These are phyloP conservation scores for Xylocampa areola DNA, from an alignment of 2,888 invertebrate genomes.

Conservation along the genomic window DNA sequence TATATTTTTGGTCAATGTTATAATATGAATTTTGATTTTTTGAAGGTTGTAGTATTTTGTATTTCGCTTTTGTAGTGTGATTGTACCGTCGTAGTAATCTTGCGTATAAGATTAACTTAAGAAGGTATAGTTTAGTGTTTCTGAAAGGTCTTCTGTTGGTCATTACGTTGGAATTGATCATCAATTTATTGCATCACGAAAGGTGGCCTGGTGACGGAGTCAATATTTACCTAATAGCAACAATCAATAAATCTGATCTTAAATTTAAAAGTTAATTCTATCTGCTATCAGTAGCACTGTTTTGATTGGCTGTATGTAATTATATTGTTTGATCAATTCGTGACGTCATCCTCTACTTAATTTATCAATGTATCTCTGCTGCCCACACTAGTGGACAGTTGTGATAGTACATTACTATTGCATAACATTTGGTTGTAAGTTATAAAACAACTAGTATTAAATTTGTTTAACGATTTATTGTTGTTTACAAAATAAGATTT, in stretches of 20 bases:
- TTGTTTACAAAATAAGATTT: conserved; percentile 73
- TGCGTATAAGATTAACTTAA: conserved; percentile 82
- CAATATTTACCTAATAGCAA: too few relatives aligned
- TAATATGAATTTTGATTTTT: conserved; percentile 53
- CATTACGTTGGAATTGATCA: conserved; percentile 42
- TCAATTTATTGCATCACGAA: conserved; percentile 49
- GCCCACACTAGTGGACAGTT: conserved; percentile 55
- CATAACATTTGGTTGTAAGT: conserved; percentile 68
- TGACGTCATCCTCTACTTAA: conserved; percentile 42
- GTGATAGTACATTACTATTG: conserved; percentile 73
- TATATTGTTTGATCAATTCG: conserved; percentile 47
- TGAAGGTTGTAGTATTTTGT: conserved; percentile 57
- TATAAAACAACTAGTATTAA: conserved; percentile 71
- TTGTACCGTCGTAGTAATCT: conserved; percentile 85
- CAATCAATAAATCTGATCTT: too few relatives aligned
- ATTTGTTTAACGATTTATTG: conserved; percentile 72
- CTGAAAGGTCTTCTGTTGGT: conserved; percentile 49
- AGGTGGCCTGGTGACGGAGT: too few relatives aligned
- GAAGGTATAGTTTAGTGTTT: conserved; percentile 76
- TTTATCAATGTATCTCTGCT: conserved; percentile 58
- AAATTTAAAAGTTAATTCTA: too few relatives aligned
- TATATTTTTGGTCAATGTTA: conserved; percentile 50
- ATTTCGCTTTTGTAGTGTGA: conserved; percentile 68
- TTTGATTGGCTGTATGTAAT: conserved; percentile 35
- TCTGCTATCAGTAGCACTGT: conserved; percentile 10